Conservation (phyloP, 2,888 invertebrate genomes). For the Carpatolechia fugitivella region DNA sequence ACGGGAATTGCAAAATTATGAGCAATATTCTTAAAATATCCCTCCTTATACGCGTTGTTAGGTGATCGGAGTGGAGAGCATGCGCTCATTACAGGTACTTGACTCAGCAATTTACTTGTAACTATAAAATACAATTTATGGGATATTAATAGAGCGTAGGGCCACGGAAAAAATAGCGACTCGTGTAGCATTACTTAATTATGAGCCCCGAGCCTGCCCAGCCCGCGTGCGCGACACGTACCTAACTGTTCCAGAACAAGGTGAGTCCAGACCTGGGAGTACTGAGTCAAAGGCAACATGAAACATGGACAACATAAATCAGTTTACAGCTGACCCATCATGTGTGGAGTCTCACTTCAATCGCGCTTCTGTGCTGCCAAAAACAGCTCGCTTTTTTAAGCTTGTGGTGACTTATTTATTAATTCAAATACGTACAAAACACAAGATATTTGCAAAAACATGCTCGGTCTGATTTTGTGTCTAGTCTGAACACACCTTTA, state of each 20-base stretch:
- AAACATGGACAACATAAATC: too few species aligned
- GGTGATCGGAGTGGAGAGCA: conserved; percentile 31
- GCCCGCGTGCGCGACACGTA: conserved; percentile 25
- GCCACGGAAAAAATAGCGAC: conserved; percentile 53
- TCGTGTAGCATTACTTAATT: conserved; percentile 52
- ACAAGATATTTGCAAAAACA: neutral
- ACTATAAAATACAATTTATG: conserved; percentile 58
- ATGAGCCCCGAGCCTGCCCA: conserved; percentile 29
- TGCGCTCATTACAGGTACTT: conserved; percentile 55
- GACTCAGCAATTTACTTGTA: conserved; percentile 63
- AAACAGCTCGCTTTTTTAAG: too few species aligned
- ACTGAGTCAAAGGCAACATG: too few species aligned
- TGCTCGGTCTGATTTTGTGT: neutral
- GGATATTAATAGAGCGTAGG: conserved; percentile 59
- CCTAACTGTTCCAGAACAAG: too few species aligned
- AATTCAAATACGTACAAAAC: too few species aligned
- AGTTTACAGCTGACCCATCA: too few species aligned
- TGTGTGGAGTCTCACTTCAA: too few species aligned
- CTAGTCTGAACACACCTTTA: conserved; percentile 29
- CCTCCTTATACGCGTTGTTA: conserved; percentile 37
- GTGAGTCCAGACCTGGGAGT: too few species aligned
- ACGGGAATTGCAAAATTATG: conserved; percentile 40
- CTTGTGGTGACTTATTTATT: too few species aligned
- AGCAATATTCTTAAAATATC: conserved; percentile 53
- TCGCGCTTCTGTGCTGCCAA: too few species aligned